Evolutionary conservation across 2,113 vertebrate species (phyloP), one percentile per base, ranked within the genome.

Genomic region (Heterochromis multidens): DNA sequence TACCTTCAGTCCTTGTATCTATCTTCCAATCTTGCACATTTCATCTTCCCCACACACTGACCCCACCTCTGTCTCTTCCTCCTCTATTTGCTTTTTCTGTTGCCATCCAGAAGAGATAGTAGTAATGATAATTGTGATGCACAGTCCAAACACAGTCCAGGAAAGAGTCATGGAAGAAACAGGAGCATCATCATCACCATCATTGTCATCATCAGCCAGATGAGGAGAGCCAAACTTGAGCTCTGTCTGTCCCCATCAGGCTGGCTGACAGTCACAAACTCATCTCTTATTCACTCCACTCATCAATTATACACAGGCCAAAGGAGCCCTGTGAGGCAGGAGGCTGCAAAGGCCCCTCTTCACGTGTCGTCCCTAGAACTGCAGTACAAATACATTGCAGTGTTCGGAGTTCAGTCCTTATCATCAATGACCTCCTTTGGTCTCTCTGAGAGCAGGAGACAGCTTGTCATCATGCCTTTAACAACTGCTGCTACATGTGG

Each of bases 231-330:
- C 91, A 91, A 94, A 94, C 93, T 90, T 88, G 94, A 94, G 92
- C 82, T 86, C 81, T 88, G 95, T 95, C 95, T 61, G 77, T 93
- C 92, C 92, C 81, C 87, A 93, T 95, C 87, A 94, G 92, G 77
- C 84, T 70, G 85, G 81, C 91, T 93, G 94, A 93, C 94, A 93
- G 90, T 95, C 94, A 93, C 91, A 93, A 88, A 94, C 83, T 93
- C 93, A 93, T 95, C 85, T 90, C 92, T 95, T 94, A 95, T 95
- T 95, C 94, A 93, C 91, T 88, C 89, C 52, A 80, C 90, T 93
- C 93, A 94, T 95, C 92, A 94, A 94, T 95, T 95, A 95, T 95
- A 79, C 90, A 94, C 93, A 94, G 94, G 89, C 94, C 92, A 95
- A 87, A 94, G 92, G 90, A 94, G 91, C 91, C 88, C 91, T 94